Evolutionary conservation across 2,113 vertebrate genomes (phyloP).

Genomic region (Neodon shergylaensis): DNA sequence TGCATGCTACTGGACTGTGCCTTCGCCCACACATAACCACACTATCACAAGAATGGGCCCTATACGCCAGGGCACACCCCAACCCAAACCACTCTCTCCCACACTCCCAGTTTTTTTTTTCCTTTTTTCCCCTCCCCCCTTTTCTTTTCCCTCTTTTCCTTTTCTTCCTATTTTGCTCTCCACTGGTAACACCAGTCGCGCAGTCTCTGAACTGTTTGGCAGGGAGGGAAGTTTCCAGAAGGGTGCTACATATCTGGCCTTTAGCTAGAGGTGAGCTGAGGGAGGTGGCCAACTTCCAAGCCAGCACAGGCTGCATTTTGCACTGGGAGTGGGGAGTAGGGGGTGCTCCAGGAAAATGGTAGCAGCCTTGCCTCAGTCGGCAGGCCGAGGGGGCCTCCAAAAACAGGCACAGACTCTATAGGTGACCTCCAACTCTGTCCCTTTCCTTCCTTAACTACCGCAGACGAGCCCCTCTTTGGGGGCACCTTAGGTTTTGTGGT

Average conservation of each 20-base stretch:
- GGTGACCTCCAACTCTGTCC: not conserved
- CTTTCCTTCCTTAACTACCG: too few species aligned
- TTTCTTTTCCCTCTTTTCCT: not conserved
- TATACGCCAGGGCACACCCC: not conserved
- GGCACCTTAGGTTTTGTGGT: not conserved
- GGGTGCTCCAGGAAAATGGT: not conserved
- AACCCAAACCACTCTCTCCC: not conserved
- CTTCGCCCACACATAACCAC: not conserved
- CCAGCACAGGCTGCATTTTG: not conserved
- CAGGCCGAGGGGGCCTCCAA: not conserved
- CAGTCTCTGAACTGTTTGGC: not conserved
- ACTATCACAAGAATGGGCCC: not conserved
- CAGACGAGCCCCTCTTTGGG: not conserved
- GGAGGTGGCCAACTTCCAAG: not conserved
- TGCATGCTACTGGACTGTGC: not conserved
- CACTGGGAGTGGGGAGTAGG: not conserved
- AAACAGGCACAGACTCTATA: not conserved
- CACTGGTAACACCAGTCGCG: not conserved
- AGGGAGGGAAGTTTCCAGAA: not conserved
- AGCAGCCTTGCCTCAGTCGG: not conserved
- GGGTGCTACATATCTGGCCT: not conserved
- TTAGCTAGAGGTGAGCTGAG: not conserved
- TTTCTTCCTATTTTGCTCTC: not conserved
- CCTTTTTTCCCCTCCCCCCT: too few species aligned
- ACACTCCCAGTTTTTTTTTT: not conserved